Evolutionary conservation across 2,888 invertebrate genomes (phyloP).

Genomic region (Ophion ventricosus): DNA sequence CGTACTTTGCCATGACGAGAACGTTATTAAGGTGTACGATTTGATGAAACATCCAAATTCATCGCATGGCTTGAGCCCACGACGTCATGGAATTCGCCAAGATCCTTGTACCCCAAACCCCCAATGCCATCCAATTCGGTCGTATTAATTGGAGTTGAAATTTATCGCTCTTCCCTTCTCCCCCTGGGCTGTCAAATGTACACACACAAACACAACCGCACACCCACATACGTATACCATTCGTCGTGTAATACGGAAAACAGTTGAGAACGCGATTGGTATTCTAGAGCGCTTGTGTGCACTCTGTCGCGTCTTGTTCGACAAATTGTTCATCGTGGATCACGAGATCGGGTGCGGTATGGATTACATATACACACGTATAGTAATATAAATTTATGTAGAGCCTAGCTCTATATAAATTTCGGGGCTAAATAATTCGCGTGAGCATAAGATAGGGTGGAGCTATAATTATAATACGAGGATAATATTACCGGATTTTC

Average conservation of each 20-base stretch:
- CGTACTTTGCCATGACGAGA: conserved; percentile 58
- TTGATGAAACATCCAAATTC: conserved; percentile 37
- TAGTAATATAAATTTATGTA: background rate
- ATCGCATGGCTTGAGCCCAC: conserved; percentile 37
- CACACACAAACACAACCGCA: background rate
- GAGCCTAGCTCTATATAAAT: background rate
- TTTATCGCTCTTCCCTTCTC: conserved; percentile 52
- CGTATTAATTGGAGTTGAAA: conserved; percentile 66
- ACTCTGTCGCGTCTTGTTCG: conserved; percentile 47
- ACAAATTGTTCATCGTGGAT: conserved; percentile 57
- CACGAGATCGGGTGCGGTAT: conserved; percentile 45
- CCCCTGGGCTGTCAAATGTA: conserved; percentile 2
- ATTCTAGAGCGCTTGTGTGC: conserved; percentile 67
- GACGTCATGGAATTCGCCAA: conserved; percentile 43
- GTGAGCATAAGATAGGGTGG: background rate
- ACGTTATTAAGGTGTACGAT: conserved; percentile 52
- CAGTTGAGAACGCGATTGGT: conserved; percentile 78
- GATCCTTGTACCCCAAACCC: conserved; percentile 31
- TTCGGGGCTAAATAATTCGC: conserved; percentile 1
- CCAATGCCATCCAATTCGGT: conserved; percentile 41
- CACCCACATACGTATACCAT: conserved; percentile 24
- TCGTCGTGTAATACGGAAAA: conserved; percentile 55
- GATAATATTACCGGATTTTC: background rate
- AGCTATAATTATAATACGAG: too few relatives aligned
- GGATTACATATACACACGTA: background rate